Evolutionary conservation across 2,113 vertebrate species (phyloP), one percentile per base, ranked within the genome.

Genomic region (Thamnaconus septentrionalis): DNA sequence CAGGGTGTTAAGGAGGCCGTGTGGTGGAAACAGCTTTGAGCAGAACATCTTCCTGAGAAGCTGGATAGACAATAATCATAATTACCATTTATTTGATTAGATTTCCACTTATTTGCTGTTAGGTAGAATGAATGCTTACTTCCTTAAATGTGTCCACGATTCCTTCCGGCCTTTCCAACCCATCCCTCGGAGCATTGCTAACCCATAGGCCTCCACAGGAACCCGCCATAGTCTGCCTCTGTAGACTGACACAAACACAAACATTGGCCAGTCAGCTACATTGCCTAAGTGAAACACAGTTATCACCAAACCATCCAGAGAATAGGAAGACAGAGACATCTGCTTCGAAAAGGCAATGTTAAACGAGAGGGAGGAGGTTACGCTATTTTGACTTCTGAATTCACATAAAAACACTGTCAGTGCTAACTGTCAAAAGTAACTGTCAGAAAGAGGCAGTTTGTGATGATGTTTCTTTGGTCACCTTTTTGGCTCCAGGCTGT

Each of bases 121-220:
- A n/a, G n/a, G n/a, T n/a, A n/a, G n/a, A n/a, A n/a, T 6, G 12
- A 3, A 5, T 59, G 3, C 93, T 92, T 82, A 96, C 95, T n/a
- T 94, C 91, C 88, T 93, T 95, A 76, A 95, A 96, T 12, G 94
- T 95, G n/a, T 81, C 86, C 39, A 95, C 95, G 0, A 97, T 94
- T 65, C 95, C 95, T 73, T 94, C 89, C 5, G 77, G 91, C 61
- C 90, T 90, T 91, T 95, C 95, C 95, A 97, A 65, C 95, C 95
- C 95, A 96, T 96, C 57, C 95, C 95, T 75, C 92, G 92, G 61
- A 97, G 81, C 93, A 97, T 93, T n/a, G 95, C 95, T 46, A 96
- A 40, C 41, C 94, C 95, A 6, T 94, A 97, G 9, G 93, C 93
- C 73, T 93, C 91, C 68, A 97, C 93, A 0, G 95, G 94, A 50